Evolutionary conservation across 23 tunicate species (phyloP).

Genomic region (Ciona savignyi): DNA sequence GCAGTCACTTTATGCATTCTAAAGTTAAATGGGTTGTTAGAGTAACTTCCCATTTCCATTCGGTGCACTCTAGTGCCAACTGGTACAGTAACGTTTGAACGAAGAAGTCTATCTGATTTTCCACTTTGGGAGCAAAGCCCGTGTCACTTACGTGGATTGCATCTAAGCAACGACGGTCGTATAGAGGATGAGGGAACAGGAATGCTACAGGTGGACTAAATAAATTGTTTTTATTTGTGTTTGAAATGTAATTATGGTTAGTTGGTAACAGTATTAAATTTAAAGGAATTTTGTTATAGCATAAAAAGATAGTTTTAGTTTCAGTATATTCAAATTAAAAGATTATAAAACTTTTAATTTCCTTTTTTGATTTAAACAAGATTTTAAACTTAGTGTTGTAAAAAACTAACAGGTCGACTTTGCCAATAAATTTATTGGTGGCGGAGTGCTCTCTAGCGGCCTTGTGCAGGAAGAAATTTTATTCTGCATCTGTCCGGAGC

Average conservation of each 20-base stretch:
- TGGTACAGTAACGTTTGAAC: conserved; percentile 72
- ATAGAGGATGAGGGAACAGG: conserved; percentile 70
- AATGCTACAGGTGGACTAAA: conserved; percentile 75
- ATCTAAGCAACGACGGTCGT: conserved; percentile 24
- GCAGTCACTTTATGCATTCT: no score
- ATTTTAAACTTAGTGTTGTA: background rate
- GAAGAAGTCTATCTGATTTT: conserved; percentile 27
- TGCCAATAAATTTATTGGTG: conserved; percentile 93
- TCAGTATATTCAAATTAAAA: no score
- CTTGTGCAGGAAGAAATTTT: conserved; percentile 95
- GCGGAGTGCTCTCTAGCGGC: conserved; percentile 76
- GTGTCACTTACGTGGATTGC: conserved; percentile 32
- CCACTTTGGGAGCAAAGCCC: conserved; percentile 76
- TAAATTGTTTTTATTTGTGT: no score
- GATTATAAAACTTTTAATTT: no score
- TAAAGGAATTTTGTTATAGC: no score
- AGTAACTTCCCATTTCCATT: no score
- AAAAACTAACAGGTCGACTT: conserved; percentile 52
- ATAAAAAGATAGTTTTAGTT: no score
- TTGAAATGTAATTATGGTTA: no score
- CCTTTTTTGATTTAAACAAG: background rate
- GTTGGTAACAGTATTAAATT: no score
- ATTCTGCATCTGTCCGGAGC: conserved; percentile 87
- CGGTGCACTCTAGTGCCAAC: conserved; percentile 73
- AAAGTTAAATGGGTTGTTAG: no score